A percentile compares a stretch with the other conserved stretches of the same genome.
Evolutionary conservation across 1,140 invertebrate genomes (phyloP).

Genomic region (fruit fly (Drosophila melanogaster)): DNA sequence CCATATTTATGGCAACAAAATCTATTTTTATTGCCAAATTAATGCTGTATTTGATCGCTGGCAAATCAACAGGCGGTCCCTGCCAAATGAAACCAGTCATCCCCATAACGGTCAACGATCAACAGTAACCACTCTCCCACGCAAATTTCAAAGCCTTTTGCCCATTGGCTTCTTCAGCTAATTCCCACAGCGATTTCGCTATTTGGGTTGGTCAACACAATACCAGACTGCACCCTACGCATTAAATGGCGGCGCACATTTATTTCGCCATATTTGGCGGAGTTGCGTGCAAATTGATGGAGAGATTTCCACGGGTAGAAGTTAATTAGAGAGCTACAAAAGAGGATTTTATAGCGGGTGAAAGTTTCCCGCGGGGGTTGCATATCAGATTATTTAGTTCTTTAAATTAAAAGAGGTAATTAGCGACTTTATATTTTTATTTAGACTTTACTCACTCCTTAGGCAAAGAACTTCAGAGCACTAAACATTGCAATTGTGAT

Average conservation of each 20-base stretch:
- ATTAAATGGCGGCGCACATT: conserved; percentile 23
- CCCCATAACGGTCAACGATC: conserved; percentile 31
- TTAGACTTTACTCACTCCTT: background rate
- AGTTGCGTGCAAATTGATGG: conserved; percentile 45
- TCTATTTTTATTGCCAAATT: conserved; percentile 70
- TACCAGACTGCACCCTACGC: conserved; percentile 35
- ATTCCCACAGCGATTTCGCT: conserved; percentile 37
- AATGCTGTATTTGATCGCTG: conserved; percentile 58
- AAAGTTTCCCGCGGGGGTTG: conserved; percentile 25
- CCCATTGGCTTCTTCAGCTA: conserved; percentile 23
- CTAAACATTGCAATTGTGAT: no score
- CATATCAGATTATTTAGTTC: conserved; percentile 18
- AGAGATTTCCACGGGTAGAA: conserved; percentile 32
- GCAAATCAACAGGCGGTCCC: conserved; percentile 49
- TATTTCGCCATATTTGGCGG: conserved; percentile 28
- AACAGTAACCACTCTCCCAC: conserved; percentile 25
- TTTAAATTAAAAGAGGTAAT: conserved; percentile 19
- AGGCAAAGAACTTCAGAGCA: no score
- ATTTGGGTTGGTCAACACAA: conserved; percentile 29
- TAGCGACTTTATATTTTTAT: background rate
- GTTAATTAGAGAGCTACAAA: conserved; percentile 32
- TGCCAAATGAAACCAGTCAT: conserved; percentile 39
- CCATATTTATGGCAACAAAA: conserved; percentile 67
- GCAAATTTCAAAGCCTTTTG: conserved; percentile 23
- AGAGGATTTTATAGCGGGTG: conserved; percentile 19